Conservation (phyloP, 2,888 invertebrate species). For the Pristionchus exspectatus region DNA sequence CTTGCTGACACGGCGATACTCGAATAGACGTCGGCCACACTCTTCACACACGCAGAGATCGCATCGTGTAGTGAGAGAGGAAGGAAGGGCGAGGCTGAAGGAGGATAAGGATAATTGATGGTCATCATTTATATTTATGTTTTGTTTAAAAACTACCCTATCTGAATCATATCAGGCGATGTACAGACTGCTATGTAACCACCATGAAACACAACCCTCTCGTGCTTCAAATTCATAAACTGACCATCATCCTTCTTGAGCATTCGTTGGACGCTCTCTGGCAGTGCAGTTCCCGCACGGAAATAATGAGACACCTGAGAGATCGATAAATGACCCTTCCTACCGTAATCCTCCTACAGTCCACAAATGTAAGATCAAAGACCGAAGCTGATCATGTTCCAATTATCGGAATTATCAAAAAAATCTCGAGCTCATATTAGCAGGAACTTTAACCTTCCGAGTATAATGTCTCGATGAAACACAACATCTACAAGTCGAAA, state of each 20-base stretch:
- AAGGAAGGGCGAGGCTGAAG: not conserved
- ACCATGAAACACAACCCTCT: not conserved
- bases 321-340: not conserved
- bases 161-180: too few species aligned
- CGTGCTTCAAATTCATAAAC: not conserved
- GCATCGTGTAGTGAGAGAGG: slow-evolving; percentile 28
- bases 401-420: too few species aligned
- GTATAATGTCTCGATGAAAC: too few species aligned
- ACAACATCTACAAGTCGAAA: too few species aligned
- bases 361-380: not conserved
- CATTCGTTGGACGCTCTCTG: slow-evolving; percentile 26
- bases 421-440: too few species aligned
- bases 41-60: slow-evolving; percentile 3
- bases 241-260: slow-evolving; percentile 9
- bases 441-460: too few species aligned
- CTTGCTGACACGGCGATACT: not conserved
- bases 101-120: not conserved
- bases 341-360: not conserved
- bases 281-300: not conserved
- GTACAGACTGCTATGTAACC: not conserved
- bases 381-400: too few species aligned
- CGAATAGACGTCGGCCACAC: not conserved
- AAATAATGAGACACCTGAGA: slow-evolving; percentile 36
- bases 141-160: too few species aligned
- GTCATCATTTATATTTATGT: too few species aligned